phyloP scores from a whole-genome alignment of 2,113 vertebrate species.

The Callithrix jacchus region DNA sequence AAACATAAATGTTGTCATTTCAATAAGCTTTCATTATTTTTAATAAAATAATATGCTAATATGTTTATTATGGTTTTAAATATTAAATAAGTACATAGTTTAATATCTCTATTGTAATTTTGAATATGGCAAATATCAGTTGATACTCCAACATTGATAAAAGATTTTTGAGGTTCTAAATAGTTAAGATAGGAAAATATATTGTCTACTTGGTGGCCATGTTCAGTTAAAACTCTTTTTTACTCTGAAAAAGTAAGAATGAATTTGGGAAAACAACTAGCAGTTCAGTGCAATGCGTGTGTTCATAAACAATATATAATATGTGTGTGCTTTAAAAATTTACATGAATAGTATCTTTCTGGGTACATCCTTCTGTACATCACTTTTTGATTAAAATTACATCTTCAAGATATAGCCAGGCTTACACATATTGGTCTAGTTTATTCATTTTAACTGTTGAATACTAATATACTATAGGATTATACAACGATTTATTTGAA shows the following conservation, averaged over 20 bases:
- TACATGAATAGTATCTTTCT: neutral
- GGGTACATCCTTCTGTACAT: neutral
- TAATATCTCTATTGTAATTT: neutral
- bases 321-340: neutral
- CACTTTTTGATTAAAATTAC: conserved; percentile 8
- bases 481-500: neutral
- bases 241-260: neutral
- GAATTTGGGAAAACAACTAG: neutral
- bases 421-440: neutral
- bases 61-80: neutral
- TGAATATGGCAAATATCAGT: neutral
- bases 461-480: neutral
- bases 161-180: neutral
- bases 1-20: neutral
- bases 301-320: neutral
- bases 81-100: neutral
- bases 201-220: neutral
- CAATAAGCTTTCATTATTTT: neutral
- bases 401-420: neutral
- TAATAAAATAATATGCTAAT: neutral
- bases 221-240: neutral
- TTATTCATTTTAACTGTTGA: neutral
- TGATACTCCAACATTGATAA: neutral
- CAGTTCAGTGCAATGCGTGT: neutral
- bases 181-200: neutral